phyloP scores from a whole-genome alignment of 2,113 vertebrate genomes.

The Salvator merianae region DNA sequence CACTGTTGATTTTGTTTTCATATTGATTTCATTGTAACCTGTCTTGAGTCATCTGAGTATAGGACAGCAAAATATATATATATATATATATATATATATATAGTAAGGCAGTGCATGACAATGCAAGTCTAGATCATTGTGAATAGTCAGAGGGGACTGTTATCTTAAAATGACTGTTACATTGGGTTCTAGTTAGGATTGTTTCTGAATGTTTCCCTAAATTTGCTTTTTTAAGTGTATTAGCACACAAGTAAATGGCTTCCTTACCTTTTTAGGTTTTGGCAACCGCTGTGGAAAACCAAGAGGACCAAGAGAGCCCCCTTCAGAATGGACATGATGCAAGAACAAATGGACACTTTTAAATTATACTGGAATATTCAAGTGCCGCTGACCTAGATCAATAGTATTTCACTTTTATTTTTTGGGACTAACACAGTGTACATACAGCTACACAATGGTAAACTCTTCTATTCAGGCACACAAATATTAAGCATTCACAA shows the following conservation, averaged over 20 bases:
- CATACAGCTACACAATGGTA: conserved; percentile 80
- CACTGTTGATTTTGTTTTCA: too few species aligned
- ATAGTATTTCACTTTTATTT: conserved; percentile 72
- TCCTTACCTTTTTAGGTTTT: conserved; percentile 79
- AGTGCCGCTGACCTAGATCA: conserved; percentile 81
- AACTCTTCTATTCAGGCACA: conserved; percentile 65
- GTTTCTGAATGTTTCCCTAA: background rate
- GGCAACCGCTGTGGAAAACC: conserved; percentile 89
- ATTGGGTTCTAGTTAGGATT: background rate
- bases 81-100: too few species aligned
- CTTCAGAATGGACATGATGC: conserved; percentile 93
- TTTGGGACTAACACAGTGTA: conserved; percentile 78
- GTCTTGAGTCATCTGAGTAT: too few species aligned
- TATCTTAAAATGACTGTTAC: background rate
- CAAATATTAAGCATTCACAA: conserved; percentile 66
- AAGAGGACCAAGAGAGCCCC: conserved; percentile 88
- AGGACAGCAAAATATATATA: too few species aligned
- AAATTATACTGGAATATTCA: conserved; percentile 78
- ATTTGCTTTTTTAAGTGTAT: accelerated
- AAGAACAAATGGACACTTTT: conserved; percentile 60
- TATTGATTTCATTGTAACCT: too few species aligned
- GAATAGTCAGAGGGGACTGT: too few species aligned
- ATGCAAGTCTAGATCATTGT: too few species aligned
- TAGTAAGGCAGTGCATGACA: too few species aligned
- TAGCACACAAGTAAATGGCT: background rate